Conservation (phyloP, 2,797 vertebrate genomes). For the Notolabrus celidotus region DNA sequence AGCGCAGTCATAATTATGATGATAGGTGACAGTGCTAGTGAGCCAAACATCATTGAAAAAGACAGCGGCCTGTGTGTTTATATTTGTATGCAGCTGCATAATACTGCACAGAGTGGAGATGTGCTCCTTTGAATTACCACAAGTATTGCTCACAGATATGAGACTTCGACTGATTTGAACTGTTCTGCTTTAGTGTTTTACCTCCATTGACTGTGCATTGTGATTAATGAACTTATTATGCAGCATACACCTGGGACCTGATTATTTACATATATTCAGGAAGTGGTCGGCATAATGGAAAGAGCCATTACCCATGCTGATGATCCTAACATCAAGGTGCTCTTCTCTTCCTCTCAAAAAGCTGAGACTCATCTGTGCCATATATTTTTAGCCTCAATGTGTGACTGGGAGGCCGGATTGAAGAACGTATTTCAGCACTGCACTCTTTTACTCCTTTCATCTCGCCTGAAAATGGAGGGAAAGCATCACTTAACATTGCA, state of each 20-base stretch:
- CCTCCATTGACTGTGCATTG: constrained; percentile 57
- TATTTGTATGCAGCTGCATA: constrained; percentile 57
- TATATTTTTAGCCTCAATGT: constrained; percentile 76
- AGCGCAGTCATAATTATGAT: constrained; percentile 75
- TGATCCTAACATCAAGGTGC: constrained; percentile 73
- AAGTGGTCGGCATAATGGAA: constrained; percentile 64
- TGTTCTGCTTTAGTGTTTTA: constrained; percentile 55
- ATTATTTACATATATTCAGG: constrained; percentile 73
- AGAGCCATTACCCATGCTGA: constrained; percentile 64
- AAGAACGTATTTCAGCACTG: constrained; percentile 65
- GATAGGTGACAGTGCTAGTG: constrained; percentile 80
- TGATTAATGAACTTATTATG: constrained; percentile 74
- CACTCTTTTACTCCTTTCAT: constrained; percentile 76
- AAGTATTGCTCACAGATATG: constrained; percentile 64
- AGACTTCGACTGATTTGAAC: constrained; percentile 60
- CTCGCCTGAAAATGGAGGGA: constrained; percentile 76
- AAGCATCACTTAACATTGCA: constrained; percentile 84
- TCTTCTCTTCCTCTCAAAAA: constrained; percentile 53
- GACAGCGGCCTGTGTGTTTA: constrained; percentile 78
- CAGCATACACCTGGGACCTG: constrained; percentile 60
- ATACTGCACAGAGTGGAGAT: constrained; percentile 64
- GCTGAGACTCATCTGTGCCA: constrained; percentile 40
- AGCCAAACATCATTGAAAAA: constrained; percentile 76
- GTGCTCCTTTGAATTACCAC: constrained; percentile 73
- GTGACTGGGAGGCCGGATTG: constrained; percentile 67